Conservation (phyloP, 1,140 invertebrate species). For the Lepidurus packardi region DNA sequence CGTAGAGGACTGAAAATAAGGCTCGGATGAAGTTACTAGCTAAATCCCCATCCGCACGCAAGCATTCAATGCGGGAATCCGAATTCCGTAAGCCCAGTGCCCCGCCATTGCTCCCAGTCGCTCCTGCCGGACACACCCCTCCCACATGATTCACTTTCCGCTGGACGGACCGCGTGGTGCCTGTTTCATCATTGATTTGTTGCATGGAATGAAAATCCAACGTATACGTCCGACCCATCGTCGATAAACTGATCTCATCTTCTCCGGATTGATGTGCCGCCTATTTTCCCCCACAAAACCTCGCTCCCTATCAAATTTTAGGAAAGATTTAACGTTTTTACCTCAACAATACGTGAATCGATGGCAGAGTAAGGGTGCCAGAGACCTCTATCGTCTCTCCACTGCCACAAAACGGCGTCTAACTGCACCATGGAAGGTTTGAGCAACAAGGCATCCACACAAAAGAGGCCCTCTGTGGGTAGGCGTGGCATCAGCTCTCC, state of each 20-base stretch:
- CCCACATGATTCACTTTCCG: conserved; percentile 50
- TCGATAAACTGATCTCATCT: conserved; percentile 87
- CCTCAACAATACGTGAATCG: conserved; percentile 76
- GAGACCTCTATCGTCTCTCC: conserved; percentile 75
- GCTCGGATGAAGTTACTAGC: conserved; percentile 76
- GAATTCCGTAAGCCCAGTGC: conserved; percentile 34
- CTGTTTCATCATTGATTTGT: conserved; percentile 96
- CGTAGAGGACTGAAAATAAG: conserved; percentile 84
- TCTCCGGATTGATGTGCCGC: conserved; percentile 87
- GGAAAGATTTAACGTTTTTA: conserved; percentile 38
- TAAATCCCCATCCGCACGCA: conserved; percentile 60
- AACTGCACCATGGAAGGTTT: conserved; percentile 58
- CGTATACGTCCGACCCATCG: conserved; percentile 85
- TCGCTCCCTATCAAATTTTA: conserved; percentile 31
- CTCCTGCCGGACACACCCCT: conserved; percentile 9
- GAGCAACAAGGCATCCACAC: conserved; percentile 79
- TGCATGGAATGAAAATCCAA: conserved; percentile 96
- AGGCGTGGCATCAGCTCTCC: conserved; percentile 92
- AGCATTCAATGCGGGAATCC: conserved; percentile 62
- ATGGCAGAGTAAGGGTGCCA: conserved; percentile 67
- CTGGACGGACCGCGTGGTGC: conserved; percentile 84
- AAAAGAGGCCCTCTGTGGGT: conserved; percentile 88
- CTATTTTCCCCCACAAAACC: conserved; percentile 24
- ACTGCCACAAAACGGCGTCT: conserved; percentile 87
- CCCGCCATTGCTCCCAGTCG: conserved; percentile 18